Percentiles rank a stretch among this genome's conserved stretches.
Conservation (phyloP, 1,140 invertebrate genomes). For the Drosophila parvula region DNA sequence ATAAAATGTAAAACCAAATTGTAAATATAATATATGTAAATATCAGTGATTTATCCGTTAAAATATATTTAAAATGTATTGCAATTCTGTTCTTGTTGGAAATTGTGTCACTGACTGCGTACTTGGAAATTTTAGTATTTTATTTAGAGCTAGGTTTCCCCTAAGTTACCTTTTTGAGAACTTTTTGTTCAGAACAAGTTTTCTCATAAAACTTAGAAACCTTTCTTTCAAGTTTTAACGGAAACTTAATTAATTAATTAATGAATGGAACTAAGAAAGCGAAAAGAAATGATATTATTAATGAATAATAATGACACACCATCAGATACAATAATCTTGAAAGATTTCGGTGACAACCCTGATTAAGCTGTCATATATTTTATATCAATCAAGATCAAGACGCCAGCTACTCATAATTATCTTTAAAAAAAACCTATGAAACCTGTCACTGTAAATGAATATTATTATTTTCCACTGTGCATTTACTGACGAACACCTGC, state of each 20-base stretch:
- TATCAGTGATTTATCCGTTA: not conserved
- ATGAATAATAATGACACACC: constrained; percentile 6
- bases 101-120: not conserved
- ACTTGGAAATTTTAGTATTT: constrained; percentile 2
- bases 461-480: constrained; percentile 11
- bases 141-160: too few species aligned
- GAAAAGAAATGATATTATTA: not conserved
- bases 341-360: not conserved
- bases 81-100: not conserved
- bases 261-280: not conserved
- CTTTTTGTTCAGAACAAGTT: not conserved
- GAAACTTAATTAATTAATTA: not conserved
- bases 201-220: too few species aligned
- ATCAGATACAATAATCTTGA: not conserved
- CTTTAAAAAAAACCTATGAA: not conserved
- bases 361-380: constrained; percentile 1
- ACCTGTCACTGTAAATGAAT: not conserved
- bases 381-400: constrained; percentile 12
- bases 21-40: constrained; percentile 3
- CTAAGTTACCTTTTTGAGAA: too few species aligned
- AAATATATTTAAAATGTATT: not conserved
- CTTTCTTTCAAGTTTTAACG: not conserved
- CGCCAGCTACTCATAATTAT: not conserved
- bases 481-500: constrained; percentile 25
- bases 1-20: constrained; percentile 1